Conservation (phyloP, 92 coral and sea anemone species). For the Muricea muricata region DNA sequence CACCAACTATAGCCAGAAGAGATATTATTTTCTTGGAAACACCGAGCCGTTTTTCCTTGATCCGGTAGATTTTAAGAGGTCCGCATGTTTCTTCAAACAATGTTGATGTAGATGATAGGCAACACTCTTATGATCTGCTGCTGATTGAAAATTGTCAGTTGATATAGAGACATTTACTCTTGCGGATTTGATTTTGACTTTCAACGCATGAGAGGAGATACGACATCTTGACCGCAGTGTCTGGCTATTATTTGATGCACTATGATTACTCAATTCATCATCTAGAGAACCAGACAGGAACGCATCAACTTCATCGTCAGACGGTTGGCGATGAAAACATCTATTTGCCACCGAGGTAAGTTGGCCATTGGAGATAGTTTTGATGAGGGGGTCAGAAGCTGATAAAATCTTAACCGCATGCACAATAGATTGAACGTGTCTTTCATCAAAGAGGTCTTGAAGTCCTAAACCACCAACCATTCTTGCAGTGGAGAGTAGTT, state of each 20-base stretch:
- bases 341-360: not conserved
- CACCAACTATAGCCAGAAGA: not conserved
- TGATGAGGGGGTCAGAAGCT: not conserved
- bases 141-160: not conserved
- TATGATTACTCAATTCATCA: not conserved
- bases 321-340: not conserved
- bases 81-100: not conserved
- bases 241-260: not conserved
- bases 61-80: slow-evolving; percentile 17
- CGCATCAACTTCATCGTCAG: not conserved
- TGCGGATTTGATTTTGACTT: not conserved
- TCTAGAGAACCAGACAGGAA: not conserved
- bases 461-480: slow-evolving; percentile 8
- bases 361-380: not conserved
- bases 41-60: slow-evolving; percentile 11
- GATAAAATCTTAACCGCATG: not conserved
- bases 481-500: too few species aligned
- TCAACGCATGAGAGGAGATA: not conserved
- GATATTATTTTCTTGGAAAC: not conserved
- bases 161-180: not conserved
- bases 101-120: not conserved
- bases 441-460: too few species aligned
- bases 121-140: not conserved
- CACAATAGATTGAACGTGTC: not conserved
- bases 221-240: slow-evolving; percentile 8